Conservation (phyloP, 2,113 vertebrate genomes). For the Spea multiplicata region DNA sequence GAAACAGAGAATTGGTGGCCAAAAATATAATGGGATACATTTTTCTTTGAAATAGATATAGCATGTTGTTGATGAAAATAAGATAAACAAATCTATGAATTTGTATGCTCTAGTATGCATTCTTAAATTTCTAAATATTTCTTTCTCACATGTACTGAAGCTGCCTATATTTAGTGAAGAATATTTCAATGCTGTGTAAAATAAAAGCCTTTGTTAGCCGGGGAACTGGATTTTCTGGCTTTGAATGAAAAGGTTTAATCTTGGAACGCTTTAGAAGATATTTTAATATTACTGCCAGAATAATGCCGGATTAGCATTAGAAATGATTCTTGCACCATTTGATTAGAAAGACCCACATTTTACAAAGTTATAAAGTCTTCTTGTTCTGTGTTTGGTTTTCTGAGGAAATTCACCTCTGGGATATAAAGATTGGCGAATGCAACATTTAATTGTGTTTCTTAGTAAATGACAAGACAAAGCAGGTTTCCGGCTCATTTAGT, state of each 20-base stretch:
- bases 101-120: too few relatives aligned
- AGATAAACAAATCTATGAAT: neutral
- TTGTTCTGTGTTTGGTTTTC: constrained; percentile 7
- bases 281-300: constrained; percentile 46
- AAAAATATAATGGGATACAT: too few relatives aligned
- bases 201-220: constrained; percentile 23
- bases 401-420: constrained; percentile 2
- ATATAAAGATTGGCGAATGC: neutral
- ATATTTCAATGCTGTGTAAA: constrained; percentile 22
- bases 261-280: constrained; percentile 45
- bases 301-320: constrained; percentile 45
- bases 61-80: too few relatives aligned
- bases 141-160: constrained; percentile 20
- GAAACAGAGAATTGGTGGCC: too few relatives aligned
- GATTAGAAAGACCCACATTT: constrained; percentile 37
- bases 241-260: constrained; percentile 47
- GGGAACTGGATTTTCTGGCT: constrained; percentile 41
- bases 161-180: constrained; percentile 29
- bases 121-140: constrained; percentile 24
- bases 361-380: neutral
- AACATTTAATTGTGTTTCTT: neutral
- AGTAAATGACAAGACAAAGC: neutral
- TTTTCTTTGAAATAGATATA: too few relatives aligned
- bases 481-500: neutral
- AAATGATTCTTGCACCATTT: constrained; percentile 38